Conservation (phyloP, 1,140 invertebrate species). For the Lordiphosa collinella region DNA sequence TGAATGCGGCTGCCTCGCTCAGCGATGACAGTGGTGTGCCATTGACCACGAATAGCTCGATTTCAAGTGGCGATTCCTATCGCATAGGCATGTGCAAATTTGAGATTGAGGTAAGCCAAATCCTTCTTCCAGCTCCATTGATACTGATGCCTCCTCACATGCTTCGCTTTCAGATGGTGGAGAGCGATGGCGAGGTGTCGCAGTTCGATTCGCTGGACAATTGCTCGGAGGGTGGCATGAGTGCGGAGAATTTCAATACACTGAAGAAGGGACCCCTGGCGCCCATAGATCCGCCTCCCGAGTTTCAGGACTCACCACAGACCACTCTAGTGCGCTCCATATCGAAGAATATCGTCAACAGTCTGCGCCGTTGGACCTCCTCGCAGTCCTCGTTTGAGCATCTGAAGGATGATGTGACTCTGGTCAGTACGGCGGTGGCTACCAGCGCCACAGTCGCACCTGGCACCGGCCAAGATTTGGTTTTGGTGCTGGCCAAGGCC, state of each 20-base stretch:
- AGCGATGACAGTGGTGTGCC: slow-evolving; percentile 82
- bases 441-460: slow-evolving; percentile 8
- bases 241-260: slow-evolving; percentile 89
- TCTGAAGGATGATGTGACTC: slow-evolving; percentile 53
- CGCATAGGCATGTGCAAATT: slow-evolving; percentile 80
- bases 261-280: slow-evolving; percentile 87
- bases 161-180: slow-evolving; percentile 81
- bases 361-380: slow-evolving; percentile 70
- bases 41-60: slow-evolving; percentile 81
- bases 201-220: slow-evolving; percentile 84
- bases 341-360: slow-evolving; percentile 69
- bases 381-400: slow-evolving; percentile 75
- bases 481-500: slow-evolving; percentile 38
- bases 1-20: slow-evolving; percentile 76
- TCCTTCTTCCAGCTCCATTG: no score
- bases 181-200: slow-evolving; percentile 85
- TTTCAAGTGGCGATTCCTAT: slow-evolving; percentile 82
- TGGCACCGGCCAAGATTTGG: slow-evolving; percentile 31
- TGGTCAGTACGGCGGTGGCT: slow-evolving; percentile 23
- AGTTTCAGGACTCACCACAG: slow-evolving; percentile 84
- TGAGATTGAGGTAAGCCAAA: slow-evolving; percentile 81
- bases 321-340: slow-evolving; percentile 73
- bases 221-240: slow-evolving; percentile 85
- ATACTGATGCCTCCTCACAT: no score
- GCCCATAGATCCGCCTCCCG: slow-evolving; percentile 88